Percentiles rank a stretch among this genome's conserved stretches.
phyloP scores from a whole-genome alignment of 2,888 invertebrate genomes.

The Pyrrhia umbra region DNA sequence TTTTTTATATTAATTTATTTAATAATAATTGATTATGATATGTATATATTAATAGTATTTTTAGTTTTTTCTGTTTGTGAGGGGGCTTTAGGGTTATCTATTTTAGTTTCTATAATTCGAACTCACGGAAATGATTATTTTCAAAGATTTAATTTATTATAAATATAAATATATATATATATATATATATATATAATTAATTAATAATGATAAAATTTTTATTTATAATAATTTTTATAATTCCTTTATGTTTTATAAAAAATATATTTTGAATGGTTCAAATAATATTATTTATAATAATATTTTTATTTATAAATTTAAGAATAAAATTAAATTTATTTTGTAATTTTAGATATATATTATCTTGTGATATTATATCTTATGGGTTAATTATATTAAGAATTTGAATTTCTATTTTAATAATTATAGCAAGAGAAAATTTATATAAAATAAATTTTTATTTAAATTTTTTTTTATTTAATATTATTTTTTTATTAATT shows the following conservation, averaged over 20 bases:
- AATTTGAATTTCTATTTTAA: constrained; percentile 91
- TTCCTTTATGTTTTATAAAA: constrained; percentile 87
- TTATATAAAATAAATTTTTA: constrained; percentile 83
- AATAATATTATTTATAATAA: constrained; percentile 86
- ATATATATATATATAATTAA: constrained; percentile 1
- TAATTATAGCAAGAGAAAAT: constrained; percentile 90
- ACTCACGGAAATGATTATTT: constrained; percentile 92
- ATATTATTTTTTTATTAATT: constrained; percentile 88
- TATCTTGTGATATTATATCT: constrained; percentile 88
- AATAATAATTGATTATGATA: constrained; percentile 82
- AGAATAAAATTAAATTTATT: constrained; percentile 75
- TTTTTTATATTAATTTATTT: constrained; percentile 86
- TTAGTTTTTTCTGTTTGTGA: constrained; percentile 92
- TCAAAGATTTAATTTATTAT: constrained; percentile 89
- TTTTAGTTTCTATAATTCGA: constrained; percentile 91
- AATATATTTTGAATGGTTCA: constrained; percentile 89
- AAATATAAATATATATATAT: not conserved
- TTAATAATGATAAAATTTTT: constrained; percentile 89
- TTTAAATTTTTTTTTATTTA: constrained; percentile 87
- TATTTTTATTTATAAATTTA: constrained; percentile 86
- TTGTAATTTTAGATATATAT: constrained; percentile 81
- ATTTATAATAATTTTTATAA: constrained; percentile 84
- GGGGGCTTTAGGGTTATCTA: constrained; percentile 91
- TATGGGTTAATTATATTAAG: constrained; percentile 90
- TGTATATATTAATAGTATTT: constrained; percentile 91